Evolutionary conservation across 2,888 invertebrate species (phyloP), one percentile per base, ranked within the genome.

Genomic region (Cremastinae sp.): DNA sequence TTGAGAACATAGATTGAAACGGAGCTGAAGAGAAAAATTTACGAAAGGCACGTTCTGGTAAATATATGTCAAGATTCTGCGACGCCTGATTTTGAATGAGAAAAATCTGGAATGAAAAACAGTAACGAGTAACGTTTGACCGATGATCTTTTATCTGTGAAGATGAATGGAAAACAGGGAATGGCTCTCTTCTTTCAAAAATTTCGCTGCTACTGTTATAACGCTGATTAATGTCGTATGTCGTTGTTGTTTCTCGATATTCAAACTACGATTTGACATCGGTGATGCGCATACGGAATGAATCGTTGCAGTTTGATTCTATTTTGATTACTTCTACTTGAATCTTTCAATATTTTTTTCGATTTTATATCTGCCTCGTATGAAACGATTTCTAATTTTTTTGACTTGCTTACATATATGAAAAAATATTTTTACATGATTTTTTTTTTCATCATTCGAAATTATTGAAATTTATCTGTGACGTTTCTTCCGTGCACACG

Each of bases 221-320:
- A 77, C 62, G 86, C 85, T 88, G 83, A 83, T 85, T 87, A 88
- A 89, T 89, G 88, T 89, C 86, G 86, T 88, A 85, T 87, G 88
- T 88, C 85, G 86, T 87, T 88, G 88, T 87, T 87, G 86, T 87
- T 87, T 88, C 87, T 88, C 81, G 85, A 87, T 87, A 86, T 84
- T 85, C 86, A 85, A 79, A 78, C 18, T 53, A 53, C 47, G 51
- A 45, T 66, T 47, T 61, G 53, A 16, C 45, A 5, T 53, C 61
- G 35, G 28, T 10, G n/a, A 10, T 14, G 58, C 61, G 45, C 45
- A 12, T 22, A 73, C 51, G 56, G 4, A 51, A 22, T 18, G n/a
- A 39, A 9, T 37, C 12, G 12, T 62, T 51, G 12, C 22, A 51
- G 20, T 39, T 51, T 18, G 20, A 51, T 51, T 37, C 62, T 1